These are phyloP conservation scores for Epinephelus fuscoguttatus DNA, from an alignment of 2,113 vertebrate species.

Conservation along the genomic window DNA sequence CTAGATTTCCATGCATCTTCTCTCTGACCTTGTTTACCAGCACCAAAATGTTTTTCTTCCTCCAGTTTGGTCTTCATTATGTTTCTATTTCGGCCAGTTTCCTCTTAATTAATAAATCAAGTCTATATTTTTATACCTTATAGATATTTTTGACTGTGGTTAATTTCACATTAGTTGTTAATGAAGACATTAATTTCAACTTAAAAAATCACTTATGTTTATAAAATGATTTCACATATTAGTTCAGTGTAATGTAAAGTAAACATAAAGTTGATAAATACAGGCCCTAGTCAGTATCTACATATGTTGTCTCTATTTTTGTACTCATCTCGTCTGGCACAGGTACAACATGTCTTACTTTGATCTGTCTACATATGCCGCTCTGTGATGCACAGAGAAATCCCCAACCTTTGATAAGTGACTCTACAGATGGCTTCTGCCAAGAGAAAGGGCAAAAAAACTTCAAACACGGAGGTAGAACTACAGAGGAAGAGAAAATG, in stretches of 20 bases:
- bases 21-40: too few relatives aligned
- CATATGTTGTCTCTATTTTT: background rate
- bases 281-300: background rate
- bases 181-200: background rate
- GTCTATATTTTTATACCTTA: background rate
- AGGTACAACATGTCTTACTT: constrained; percentile 10
- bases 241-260: background rate
- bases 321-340: constrained; percentile 10
- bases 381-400: constrained; percentile 19
- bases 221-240: background rate
- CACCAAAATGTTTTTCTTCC: too few relatives aligned
- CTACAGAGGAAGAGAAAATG: constrained; percentile 17
- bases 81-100: too few relatives aligned
- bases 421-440: constrained; percentile 54
- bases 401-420: constrained; percentile 36
- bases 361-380: constrained; percentile 26
- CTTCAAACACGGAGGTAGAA: constrained; percentile 21
- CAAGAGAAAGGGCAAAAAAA: constrained; percentile 37
- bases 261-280: too few relatives aligned
- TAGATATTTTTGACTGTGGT: background rate
- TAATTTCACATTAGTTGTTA: background rate
- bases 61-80: too few relatives aligned
- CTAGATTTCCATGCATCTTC: too few relatives aligned
- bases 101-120: too few relatives aligned
- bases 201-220: too few relatives aligned